Conservation (phyloP, 2,797 vertebrate genomes). For the Catostomus latipinnis region DNA sequence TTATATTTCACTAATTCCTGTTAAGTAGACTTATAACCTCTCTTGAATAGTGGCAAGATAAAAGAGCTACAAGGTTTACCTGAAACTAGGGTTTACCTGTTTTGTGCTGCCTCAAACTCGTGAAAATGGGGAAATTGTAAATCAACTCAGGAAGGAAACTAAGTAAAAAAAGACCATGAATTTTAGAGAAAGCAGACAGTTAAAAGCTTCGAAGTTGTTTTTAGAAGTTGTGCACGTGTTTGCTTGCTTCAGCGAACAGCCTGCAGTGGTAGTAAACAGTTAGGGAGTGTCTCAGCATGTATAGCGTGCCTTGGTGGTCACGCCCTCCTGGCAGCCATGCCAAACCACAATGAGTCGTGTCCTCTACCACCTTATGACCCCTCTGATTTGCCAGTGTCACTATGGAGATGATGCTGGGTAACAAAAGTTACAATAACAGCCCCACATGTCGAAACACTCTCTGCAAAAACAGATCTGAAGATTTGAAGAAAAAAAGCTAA, state of each 20-base stretch:
- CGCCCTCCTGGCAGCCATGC: constrained; percentile 48
- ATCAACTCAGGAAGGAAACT: neutral
- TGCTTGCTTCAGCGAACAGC: constrained; percentile 52
- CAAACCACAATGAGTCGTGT: constrained; percentile 58
- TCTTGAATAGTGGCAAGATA: neutral
- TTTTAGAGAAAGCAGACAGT: constrained; percentile 9
- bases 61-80: neutral
- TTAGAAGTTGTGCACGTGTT: constrained; percentile 39
- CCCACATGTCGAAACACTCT: constrained; percentile 3
- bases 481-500: neutral
- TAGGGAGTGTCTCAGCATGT: constrained; percentile 59
- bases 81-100: neutral
- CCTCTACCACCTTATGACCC: constrained; percentile 59
- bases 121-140: neutral
- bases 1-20: neutral
- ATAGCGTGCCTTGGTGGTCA: constrained; percentile 57
- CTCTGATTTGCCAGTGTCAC: constrained; percentile 23
- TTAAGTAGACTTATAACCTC: neutral
- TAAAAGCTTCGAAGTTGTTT: constrained; percentile 29
- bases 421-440: constrained; percentile 20
- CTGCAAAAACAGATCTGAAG: neutral
- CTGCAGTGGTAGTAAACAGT: constrained; percentile 57
- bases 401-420: constrained; percentile 30
- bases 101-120: neutral
- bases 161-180: neutral